Evolutionary conservation across 2,113 vertebrate genomes (phyloP).

Genomic region (Capreolus pygargus): DNA sequence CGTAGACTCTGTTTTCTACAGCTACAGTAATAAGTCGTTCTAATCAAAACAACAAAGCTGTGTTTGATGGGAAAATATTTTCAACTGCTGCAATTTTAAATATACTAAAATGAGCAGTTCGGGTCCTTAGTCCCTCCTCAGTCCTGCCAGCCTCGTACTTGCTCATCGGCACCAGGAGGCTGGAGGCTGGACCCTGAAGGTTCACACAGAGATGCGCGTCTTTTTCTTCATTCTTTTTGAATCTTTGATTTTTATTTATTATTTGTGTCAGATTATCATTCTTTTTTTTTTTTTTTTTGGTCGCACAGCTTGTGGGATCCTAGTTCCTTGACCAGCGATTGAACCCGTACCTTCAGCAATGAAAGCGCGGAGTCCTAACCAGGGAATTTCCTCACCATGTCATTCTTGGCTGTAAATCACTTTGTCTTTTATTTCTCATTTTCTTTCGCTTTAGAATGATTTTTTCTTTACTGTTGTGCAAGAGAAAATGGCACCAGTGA

Average conservation of each 20-base stretch:
- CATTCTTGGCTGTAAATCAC: neutral
- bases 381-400: neutral
- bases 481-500: neutral
- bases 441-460: neutral
- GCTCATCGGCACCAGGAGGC: neutral
- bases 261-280: neutral
- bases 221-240: neutral
- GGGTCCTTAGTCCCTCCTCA: neutral
- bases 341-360: neutral
- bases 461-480: neutral
- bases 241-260: neutral
- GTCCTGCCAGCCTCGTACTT: neutral
- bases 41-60: constrained; percentile 20
- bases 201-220: neutral
- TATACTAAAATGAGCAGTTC: neutral
- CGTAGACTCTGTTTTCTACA: neutral
- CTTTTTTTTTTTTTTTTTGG: neutral
- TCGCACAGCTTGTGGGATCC: neutral
- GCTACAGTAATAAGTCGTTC: neutral
- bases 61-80: neutral
- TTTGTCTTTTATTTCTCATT: neutral
- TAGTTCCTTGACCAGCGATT: neutral
- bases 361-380: neutral
- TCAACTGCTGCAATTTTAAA: neutral
- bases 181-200: neutral